phyloP scores from a whole-genome alignment of 2,888 invertebrate species.

The Macrosiphum euphorbiae region DNA sequence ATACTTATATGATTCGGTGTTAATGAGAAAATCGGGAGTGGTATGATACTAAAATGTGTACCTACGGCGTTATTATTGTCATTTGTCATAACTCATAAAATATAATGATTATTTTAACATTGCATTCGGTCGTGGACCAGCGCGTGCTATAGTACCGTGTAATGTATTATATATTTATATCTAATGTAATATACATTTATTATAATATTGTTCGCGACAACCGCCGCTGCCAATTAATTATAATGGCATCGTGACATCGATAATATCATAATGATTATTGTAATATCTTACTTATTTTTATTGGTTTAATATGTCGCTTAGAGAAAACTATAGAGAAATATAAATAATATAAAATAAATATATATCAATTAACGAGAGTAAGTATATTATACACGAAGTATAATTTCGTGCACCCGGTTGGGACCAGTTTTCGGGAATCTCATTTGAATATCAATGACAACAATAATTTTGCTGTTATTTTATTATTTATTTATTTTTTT shows the following conservation, averaged over 20 bases:
- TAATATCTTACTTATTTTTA: background rate
- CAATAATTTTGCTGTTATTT: background rate
- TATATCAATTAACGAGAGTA: background rate
- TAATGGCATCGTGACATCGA: background rate
- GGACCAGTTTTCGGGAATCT: slow-evolving; percentile 45
- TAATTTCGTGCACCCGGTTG: background rate
- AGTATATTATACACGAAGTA: background rate
- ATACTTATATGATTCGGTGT: background rate
- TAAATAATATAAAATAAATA: background rate
- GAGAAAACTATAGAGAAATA: background rate
- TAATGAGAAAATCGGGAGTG: background rate
- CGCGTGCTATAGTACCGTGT: background rate
- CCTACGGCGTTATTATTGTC: background rate
- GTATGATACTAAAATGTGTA: background rate
- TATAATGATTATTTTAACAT: background rate
- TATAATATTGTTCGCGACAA: slow-evolving; percentile 1
- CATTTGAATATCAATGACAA: slow-evolving; percentile 38
- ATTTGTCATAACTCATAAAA: background rate
- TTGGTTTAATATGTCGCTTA: background rate
- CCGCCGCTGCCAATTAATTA: background rate
- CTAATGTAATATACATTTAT: background rate
- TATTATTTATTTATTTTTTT: background rate
- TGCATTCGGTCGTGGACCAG: background rate
- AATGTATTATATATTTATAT: background rate
- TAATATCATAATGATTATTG: background rate